Evolutionary conservation across 2,797 vertebrate genomes (phyloP).

Genomic region (Botia kubotai): DNA sequence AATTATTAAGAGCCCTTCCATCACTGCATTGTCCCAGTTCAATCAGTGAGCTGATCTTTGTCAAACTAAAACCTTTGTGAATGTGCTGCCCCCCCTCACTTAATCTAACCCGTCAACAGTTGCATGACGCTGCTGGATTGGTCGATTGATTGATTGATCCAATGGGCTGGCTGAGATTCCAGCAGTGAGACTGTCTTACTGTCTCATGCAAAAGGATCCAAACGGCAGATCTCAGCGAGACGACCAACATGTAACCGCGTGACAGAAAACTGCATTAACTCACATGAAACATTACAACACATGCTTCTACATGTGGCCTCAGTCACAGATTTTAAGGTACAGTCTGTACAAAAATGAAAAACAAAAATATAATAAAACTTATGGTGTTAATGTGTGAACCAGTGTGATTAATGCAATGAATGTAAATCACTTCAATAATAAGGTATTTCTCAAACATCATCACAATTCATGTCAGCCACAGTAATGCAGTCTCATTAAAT

Average conservation of each 20-base stretch:
- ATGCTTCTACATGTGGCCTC: background rate
- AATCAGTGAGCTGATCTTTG: conserved; percentile 59
- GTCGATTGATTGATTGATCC: background rate
- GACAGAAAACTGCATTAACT: conserved; percentile 1
- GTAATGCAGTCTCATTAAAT: too few relatives aligned
- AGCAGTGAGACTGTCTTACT: conserved; percentile 27
- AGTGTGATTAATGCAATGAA: too few relatives aligned
- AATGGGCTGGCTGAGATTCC: conserved; percentile 48
- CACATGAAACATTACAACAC: conserved; percentile 13
- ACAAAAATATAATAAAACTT: background rate
- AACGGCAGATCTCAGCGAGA: conserved; percentile 39
- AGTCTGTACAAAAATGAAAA: background rate
- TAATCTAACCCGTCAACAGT: conserved; percentile 34
- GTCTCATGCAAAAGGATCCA: conserved; percentile 38
- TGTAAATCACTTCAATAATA: too few relatives aligned
- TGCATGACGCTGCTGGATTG: conserved; percentile 9
- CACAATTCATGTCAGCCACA: too few relatives aligned
- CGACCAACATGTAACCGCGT: conserved; percentile 7
- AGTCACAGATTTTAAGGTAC: conserved; percentile 14
- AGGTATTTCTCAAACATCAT: too few relatives aligned
- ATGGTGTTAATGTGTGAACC: too few relatives aligned
- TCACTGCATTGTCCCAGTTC: conserved; percentile 60
- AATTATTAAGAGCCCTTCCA: conserved; percentile 67
- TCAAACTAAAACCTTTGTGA: conserved; percentile 59
- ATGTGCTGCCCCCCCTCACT: conserved; percentile 33